Percentiles rank a stretch among this genome's conserved stretches.
Conservation (phyloP, 1,140 invertebrate genomes). For the Sitobion miscanthi region DNA sequence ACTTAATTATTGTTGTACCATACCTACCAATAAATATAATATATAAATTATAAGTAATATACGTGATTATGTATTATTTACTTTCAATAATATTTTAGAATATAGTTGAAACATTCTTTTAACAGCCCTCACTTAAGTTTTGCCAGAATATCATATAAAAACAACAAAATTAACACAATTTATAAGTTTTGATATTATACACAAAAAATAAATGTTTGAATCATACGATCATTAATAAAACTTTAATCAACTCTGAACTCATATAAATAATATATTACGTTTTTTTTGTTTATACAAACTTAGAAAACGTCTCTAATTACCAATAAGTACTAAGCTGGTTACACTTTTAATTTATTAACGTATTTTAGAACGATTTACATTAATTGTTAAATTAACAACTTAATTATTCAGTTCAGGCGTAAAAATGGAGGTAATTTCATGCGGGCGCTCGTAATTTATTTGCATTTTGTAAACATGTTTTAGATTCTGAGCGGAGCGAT, state of each 20-base stretch:
- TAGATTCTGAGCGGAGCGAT: background rate
- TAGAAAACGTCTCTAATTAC: background rate
- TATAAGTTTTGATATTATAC: too few relatives aligned
- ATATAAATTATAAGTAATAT: too few relatives aligned
- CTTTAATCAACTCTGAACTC: too few relatives aligned
- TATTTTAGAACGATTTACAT: background rate
- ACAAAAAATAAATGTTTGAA: too few relatives aligned
- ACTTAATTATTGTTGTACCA: too few relatives aligned
- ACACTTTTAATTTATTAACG: background rate
- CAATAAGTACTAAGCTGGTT: background rate
- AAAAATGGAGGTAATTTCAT: background rate
- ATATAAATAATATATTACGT: background rate
- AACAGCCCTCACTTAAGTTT: too few relatives aligned
- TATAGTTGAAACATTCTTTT: too few relatives aligned
- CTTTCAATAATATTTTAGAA: too few relatives aligned
- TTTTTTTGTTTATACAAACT: background rate
- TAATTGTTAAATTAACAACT: background rate
- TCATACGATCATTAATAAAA: background rate
- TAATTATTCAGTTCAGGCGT: background rate
- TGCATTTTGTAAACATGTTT: background rate
- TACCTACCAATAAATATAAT: too few relatives aligned
- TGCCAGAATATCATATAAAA: too few relatives aligned
- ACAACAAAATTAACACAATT: too few relatives aligned
- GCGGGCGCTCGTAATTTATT: background rate
- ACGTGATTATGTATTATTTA: too few relatives aligned